Base-by-base conservation (phyloP, 2,797 vertebrate genomes). In the Cetoscarus ocellatus region DNA sequence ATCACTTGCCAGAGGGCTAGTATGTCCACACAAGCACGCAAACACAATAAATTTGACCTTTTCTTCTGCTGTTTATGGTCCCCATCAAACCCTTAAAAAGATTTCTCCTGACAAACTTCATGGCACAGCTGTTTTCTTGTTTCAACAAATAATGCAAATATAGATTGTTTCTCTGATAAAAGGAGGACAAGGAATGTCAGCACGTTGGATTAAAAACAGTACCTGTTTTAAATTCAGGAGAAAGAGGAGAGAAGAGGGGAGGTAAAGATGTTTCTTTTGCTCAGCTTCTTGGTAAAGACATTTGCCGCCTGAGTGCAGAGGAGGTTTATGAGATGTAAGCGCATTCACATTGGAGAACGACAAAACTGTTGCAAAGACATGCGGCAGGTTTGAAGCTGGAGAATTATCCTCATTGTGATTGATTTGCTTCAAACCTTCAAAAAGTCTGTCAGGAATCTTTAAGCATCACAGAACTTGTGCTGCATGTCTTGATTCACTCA, bases 1-100 rank as follows among this genome's bases (percentile, higher is more conserved):
- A 79, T 79, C 65, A 65, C 39, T 76, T 77, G 82, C 81, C 76
- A 75, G 49, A 56, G 79, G 84, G 80, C 72, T 74, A 51, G 55
- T 57, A 36, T 80, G 73, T 80, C 73, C 79, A 78, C 73, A 70
- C 72, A 40, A 63, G 59, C 66, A 86, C 44, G 67, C 56, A 60
- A 59, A 80, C 47, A 68, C 54, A 68, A 57, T 54, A 70, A 64
- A 79, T 74, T 55, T 74, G 72, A 66, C 61, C 84, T 73, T 49
- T 77, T 44, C 52, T 49, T 38, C 67, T 64, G 66, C 67, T 27
- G 51, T 53, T 39, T 71, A 55, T 57, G 39, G 15, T 65, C 62
- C 44, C 43, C 42, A 34, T 38, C 10, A 34, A 58, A 43, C 42
- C 50, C 36, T 13, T 14, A 36, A 14, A 42, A 38, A 54, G 49